Base-by-base conservation (phyloP, 2,797 vertebrate species). In the Channa striata region DNA sequence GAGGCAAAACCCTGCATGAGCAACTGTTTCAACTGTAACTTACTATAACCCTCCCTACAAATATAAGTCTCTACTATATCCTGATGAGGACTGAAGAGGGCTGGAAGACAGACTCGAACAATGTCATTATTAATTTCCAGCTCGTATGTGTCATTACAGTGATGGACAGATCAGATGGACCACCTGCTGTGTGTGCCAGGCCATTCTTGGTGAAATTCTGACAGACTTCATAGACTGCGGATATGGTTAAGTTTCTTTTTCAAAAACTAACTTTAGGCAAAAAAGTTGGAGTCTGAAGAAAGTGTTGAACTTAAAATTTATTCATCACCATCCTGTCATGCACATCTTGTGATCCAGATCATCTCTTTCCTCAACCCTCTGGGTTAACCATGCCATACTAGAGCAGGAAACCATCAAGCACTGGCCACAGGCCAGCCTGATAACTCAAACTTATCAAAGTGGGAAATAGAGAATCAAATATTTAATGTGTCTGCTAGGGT, bases 401-500 rank as follows among this genome's bases (percentile, higher is more conserved):
- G 51, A 82, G 72, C 78, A 40, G 66, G 51, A 81, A 80, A 74
- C 58, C 64, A 67, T 76, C 72, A 66, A 54, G 34, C 57, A 74
- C 61, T 81, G 59, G 72, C 86, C 77, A 83, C 51, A 44, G 83
- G 86, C 86, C 59, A 48, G 37, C 59, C 64, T 64, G 80, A 83
- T 74, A 86, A 83, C 84, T 91, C 85, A 23, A 67, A 85, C 73
- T 84, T 84, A 86, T 83, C 69, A 50, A 81, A 82, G 87, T 86
- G 78, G 84, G 83, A 89, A 89, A 90, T 89, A 74, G 75, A 81
- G 80, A 88, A 81, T 80, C 82, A 64, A 86, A 85, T 84, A 84
- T 89, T 92, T 87, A 91, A 92, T 80, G 77, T 54, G 80, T 80
- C 78, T 80, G 66, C 87, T 74, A 47, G 69, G 78, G 87, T 83